phyloP scores from a whole-genome alignment of 2,797 vertebrate species.

The Gouania willdenowi region DNA sequence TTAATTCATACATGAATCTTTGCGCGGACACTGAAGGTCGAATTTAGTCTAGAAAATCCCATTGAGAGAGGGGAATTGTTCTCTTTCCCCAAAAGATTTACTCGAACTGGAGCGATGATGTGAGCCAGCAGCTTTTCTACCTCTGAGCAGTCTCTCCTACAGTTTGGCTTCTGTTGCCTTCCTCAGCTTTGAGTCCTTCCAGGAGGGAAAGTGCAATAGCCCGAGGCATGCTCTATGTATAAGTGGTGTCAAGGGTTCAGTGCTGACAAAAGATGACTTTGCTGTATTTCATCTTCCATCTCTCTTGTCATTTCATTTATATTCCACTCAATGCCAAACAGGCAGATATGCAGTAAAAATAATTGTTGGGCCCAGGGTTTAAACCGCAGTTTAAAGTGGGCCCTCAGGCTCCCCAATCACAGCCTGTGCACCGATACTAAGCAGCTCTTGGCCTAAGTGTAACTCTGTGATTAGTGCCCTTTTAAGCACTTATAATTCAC shows the following conservation, averaged over 20 bases:
- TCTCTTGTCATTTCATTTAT: constrained; percentile 29
- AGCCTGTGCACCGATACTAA: constrained; percentile 62
- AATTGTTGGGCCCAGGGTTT: constrained; percentile 62
- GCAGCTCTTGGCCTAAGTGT: constrained; percentile 62
- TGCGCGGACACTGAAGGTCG: not conserved
- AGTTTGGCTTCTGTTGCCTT: not conserved
- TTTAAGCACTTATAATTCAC: constrained; percentile 75
- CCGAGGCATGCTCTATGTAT: not conserved
- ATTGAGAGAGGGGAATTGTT: not conserved
- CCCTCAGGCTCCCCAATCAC: constrained; percentile 34
- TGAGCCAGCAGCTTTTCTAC: constrained; percentile 1
- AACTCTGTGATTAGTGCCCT: constrained; percentile 58
- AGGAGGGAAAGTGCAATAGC: constrained; percentile 7
- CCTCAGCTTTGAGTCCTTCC: not conserved
- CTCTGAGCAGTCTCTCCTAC: not conserved
- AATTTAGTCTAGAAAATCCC: not conserved
- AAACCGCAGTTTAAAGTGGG: constrained; percentile 48
- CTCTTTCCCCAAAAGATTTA: not conserved
- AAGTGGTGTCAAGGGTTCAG: constrained; percentile 25
- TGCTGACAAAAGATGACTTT: constrained; percentile 29
- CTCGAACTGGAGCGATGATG: not conserved
- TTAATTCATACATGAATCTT: too few species aligned
- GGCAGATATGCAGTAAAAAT: constrained; percentile 55
- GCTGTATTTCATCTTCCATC: constrained; percentile 22
- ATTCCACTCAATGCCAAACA: constrained; percentile 49